Evolutionary conservation across 2,888 invertebrate species (phyloP).

Genomic region (Nasonovia ribisnigri): DNA sequence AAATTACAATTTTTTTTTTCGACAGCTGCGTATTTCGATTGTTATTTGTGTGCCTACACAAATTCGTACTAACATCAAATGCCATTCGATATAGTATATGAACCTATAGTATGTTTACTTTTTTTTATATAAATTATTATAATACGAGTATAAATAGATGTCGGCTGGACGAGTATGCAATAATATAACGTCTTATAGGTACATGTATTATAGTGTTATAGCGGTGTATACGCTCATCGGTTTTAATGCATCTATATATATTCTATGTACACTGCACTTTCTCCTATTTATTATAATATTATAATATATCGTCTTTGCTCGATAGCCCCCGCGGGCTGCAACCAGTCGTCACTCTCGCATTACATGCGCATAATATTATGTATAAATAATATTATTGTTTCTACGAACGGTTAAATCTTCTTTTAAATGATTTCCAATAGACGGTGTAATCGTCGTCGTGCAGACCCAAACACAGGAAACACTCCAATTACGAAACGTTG

Average conservation of each 20-base stretch:
- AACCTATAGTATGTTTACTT: background rate
- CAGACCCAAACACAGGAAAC: background rate
- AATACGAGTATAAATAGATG: background rate
- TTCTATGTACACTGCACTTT: background rate
- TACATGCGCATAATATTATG: background rate
- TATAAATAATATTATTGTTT: background rate
- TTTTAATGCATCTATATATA: background rate
- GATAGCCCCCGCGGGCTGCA: background rate
- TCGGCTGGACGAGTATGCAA: background rate
- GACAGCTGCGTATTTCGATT: background rate
- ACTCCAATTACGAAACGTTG: background rate
- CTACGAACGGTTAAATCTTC: background rate
- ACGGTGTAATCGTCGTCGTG: background rate
- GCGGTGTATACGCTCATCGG: background rate
- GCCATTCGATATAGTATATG: background rate
- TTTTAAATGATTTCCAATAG: background rate
- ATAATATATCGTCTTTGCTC: background rate
- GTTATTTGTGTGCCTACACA: background rate
- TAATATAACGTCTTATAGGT: background rate
- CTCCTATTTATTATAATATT: slow-evolving; percentile 7
- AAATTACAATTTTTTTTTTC: background rate
- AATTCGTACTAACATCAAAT: background rate
- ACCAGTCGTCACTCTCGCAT: background rate
- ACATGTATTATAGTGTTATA: background rate
- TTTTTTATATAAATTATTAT: background rate